These are phyloP conservation scores for Crossocerus cetratus DNA, from an alignment of 2,888 invertebrate species.

Conservation along the genomic window DNA sequence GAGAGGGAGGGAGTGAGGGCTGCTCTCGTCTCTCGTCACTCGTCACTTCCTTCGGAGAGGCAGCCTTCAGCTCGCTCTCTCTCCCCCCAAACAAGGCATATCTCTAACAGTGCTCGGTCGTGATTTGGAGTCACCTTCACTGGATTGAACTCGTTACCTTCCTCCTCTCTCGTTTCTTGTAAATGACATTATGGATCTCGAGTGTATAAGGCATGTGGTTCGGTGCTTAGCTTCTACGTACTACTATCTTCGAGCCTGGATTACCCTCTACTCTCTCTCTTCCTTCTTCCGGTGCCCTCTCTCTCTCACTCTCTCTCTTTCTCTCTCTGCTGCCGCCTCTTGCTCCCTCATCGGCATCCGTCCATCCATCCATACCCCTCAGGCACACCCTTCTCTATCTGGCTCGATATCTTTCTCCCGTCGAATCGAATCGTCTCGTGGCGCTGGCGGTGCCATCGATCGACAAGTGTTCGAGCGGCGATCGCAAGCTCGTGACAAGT, in stretches of 20 bases:
- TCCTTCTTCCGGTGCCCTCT: neutral
- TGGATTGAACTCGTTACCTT: neutral
- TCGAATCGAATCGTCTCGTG: no score
- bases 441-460: no score
- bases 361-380: neutral
- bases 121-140: conserved; percentile 30
- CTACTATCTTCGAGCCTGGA: conserved; percentile 41
- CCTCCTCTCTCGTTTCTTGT: no score
- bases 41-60: neutral
- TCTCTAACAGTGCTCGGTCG: neutral
- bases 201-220: conserved; percentile 65
- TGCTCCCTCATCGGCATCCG: neutral
- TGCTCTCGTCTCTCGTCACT: conserved; percentile 12
- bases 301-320: neutral
- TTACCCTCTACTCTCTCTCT: neutral
- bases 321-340: neutral
- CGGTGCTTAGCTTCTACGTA: conserved; percentile 61
- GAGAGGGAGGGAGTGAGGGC: neutral
- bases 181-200: conserved; percentile 20
- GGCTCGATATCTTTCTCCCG: no score
- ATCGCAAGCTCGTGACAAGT: no score
- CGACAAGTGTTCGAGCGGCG: no score
- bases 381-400: no score
- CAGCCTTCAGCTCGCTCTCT: neutral
- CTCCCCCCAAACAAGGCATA: neutral